Conservation (phyloP, 2,113 vertebrate genomes). For the Tachysurus vachellii region DNA sequence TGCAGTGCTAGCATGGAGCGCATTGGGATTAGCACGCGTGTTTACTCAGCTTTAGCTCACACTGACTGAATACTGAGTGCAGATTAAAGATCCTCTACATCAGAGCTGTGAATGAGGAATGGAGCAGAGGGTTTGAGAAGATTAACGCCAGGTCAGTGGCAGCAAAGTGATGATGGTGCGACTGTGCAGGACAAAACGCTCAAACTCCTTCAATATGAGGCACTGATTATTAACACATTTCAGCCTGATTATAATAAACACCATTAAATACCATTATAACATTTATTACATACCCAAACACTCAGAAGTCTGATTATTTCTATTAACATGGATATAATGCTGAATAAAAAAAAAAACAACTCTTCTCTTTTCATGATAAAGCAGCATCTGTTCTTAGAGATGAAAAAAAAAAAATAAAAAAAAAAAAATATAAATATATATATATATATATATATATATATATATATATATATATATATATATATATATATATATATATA, state of each 20-base stretch:
- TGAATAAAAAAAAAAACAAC: no score
- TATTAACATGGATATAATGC: background rate
- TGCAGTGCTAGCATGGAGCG: constrained; percentile 8
- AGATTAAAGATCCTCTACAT: constrained; percentile 15
- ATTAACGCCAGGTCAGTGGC: background rate
- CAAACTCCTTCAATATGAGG: background rate
- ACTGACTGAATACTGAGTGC: constrained; percentile 28
- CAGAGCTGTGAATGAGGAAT: background rate
- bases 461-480: no score
- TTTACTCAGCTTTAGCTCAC: constrained; percentile 30
- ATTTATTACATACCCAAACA: background rate
- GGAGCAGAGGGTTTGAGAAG: no score
- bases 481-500: no score
- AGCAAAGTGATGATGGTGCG: background rate
- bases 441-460: no score
- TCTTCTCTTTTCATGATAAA: background rate
- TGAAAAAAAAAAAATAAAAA: no score
- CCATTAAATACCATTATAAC: background rate
- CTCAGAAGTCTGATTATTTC: background rate
- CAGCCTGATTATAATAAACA: background rate
- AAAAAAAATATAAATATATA: no score
- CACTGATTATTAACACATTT: background rate
- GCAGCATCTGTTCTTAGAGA: background rate
- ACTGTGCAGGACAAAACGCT: background rate
- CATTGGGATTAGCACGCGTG: constrained; percentile 29